Evolutionary conservation across 2,888 invertebrate species (phyloP), one percentile per base, ranked within the genome.

Genomic region (Brachyopa scutellaris): DNA sequence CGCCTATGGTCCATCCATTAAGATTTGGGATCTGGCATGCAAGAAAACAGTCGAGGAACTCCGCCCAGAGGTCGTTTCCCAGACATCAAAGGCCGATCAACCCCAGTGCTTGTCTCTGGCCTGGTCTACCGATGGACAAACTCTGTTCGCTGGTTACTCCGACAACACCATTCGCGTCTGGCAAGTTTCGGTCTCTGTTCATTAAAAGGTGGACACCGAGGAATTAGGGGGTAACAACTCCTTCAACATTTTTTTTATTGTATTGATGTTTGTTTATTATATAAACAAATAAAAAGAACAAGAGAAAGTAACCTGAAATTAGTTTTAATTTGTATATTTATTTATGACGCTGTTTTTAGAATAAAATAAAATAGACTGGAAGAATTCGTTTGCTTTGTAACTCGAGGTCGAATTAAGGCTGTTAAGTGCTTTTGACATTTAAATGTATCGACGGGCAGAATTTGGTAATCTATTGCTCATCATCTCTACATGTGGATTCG

Each of bases 1-100:
- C 88, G 99, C 99, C 17, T 99, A 97, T 88, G 99, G 99, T 87
- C 97, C 98, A 84, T 96, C 96, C 87, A 99, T 99, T 91, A 99
- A 98, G 92, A 99, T 99, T 90, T 99, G 99, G 99, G 99, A 99
- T 93, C 93, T 99, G 91, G 99, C 99, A 92, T 98, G 97, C 92
- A 99, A 99, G 93, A 97, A 98, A 91, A 97, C 99, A 94, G 99
- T 99, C 85, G 99, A 99, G 91, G 99, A 99, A 91, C 93, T 99
- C 85, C 95, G 95, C 88, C 97, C 98, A n/a, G 99, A 99, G 89
- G 96, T 99, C 86, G 95, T 97, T 83, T 88, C 89, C 11, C 92
- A 92, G 93, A 94, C 88, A 92, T 92, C 94, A 69, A 97, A 97
- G 91, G 94, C 96, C 55, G 97, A 97, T 88, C 97, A 97, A 85